Base-by-base conservation (phyloP, 2,797 vertebrate genomes). In the Tragelaphus eurycerus region DNA sequence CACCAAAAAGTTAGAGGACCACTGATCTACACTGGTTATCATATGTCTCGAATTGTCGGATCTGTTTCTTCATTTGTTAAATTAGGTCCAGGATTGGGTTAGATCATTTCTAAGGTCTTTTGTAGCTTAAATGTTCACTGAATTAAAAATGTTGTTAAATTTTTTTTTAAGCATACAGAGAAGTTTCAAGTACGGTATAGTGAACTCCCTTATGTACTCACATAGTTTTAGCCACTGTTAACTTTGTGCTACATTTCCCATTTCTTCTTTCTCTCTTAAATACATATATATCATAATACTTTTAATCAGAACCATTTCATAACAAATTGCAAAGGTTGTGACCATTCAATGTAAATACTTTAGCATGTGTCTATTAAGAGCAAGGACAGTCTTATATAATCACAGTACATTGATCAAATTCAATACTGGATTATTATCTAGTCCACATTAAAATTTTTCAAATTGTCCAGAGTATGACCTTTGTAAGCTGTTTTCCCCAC, bases 301-400 rank as follows among this genome's bases (percentile, higher is more conserved):
- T 78, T 81, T 89, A 57, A 95, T 88, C 31, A 57, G n/a, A 94
- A 84, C 5, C 4, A 71, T 64, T 82, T 92, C 83, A 27, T 92
- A 67, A 21, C 90, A 90, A 95, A 86, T 94, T 92, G 15, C 6
- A 88, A 38, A 95, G 38, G 21, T 62, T 87, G 78, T 95, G 27
- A 88, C 34, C 31, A 21, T 92, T 96, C 48, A 67, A 2, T 23
- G 21, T 97, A 90, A 89, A 78, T 85, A 81, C 3, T 87, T 87
- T 78, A 90, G 11, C 50, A 48, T 57, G 29, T 92, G 21, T 94
- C 83, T 67, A 4, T 96, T 88, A 94, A 82, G 81, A 97, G 84
- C 46, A 88, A 85, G 29, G 25, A 62, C 13, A 50, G 84, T 96
- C 59, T 92, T 89, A 71, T 27, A 38, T 57, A 91, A 38, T 19